Conservation (phyloP, 2,113 vertebrate genomes). For the Boleophthalmus pectinirostris region DNA sequence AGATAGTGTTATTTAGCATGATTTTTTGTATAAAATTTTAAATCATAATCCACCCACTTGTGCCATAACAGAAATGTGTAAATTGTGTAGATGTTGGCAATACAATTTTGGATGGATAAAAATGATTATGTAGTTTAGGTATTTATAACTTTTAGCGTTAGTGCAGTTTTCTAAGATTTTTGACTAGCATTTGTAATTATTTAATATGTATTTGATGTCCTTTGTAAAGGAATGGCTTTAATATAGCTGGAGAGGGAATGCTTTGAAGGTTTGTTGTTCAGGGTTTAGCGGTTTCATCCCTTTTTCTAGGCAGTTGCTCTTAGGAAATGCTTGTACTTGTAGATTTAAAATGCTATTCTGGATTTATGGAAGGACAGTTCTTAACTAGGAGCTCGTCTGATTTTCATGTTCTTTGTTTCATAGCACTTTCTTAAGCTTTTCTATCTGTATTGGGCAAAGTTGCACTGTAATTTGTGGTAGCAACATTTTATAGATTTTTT, state of each 20-base stretch:
- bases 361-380: conserved; percentile 8
- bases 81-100: conserved; percentile 16
- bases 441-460: conserved; percentile 27
- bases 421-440: conserved; percentile 52
- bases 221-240: conserved; percentile 51
- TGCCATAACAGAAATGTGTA: conserved; percentile 58
- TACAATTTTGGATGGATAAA: neutral
- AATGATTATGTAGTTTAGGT: conserved; percentile 1
- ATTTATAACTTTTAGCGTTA: neutral
- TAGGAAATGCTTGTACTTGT: conserved; percentile 25
- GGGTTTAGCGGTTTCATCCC: neutral
- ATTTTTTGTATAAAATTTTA: neutral
- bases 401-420: conserved; percentile 16
- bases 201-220: conserved; percentile 40
- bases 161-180: conserved; percentile 24
- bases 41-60: conserved; percentile 16
- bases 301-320: conserved; percentile 33
- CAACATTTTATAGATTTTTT: conserved; percentile 28
- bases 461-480: conserved; percentile 40
- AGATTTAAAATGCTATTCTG: no score
- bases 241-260: neutral
- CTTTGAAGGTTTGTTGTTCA: neutral
- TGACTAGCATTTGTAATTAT: conserved; percentile 19
- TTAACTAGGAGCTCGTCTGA: conserved; percentile 9
- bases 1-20: neutral